Conservation (phyloP, 2,888 invertebrate genomes). For the Ormyrus labotus region DNA sequence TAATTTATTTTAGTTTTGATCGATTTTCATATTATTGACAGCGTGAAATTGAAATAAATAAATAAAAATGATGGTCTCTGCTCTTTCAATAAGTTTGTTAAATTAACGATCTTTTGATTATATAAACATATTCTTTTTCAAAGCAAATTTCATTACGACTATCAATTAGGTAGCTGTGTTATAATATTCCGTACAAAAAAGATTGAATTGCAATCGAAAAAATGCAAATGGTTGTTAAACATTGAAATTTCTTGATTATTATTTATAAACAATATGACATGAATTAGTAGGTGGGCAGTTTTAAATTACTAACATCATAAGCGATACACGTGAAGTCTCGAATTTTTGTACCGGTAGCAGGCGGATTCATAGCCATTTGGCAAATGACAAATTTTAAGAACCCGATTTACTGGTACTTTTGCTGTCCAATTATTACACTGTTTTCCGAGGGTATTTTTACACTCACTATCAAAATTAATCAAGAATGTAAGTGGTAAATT, state of each 20-base stretch:
- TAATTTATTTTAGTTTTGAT: too few species aligned
- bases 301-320: slow-evolving; percentile 53
- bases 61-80: too few species aligned
- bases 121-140: too few species aligned
- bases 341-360: slow-evolving; percentile 53
- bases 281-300: slow-evolving; percentile 55
- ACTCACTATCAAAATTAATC: slow-evolving; percentile 90
- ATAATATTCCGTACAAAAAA: slow-evolving; percentile 40
- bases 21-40: too few species aligned
- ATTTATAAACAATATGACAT: slow-evolving; percentile 39
- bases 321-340: slow-evolving; percentile 34
- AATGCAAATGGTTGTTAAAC: slow-evolving; percentile 40
- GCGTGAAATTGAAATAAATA: too few species aligned
- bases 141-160: too few species aligned
- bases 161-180: too few species aligned
- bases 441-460: slow-evolving; percentile 94
- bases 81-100: too few species aligned
- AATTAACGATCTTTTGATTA: too few species aligned
- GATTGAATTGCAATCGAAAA: slow-evolving; percentile 41
- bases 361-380: slow-evolving; percentile 91
- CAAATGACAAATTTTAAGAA: slow-evolving; percentile 90
- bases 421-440: slow-evolving; percentile 87
- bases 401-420: slow-evolving; percentile 90
- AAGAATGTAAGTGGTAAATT: slow-evolving; percentile 96
- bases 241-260: slow-evolving; percentile 8